Percentiles rank a stretch among this genome's conserved stretches.
Evolutionary conservation across 2,888 invertebrate genomes (phyloP).

Genomic region (Drosophila kanekoi): DNA sequence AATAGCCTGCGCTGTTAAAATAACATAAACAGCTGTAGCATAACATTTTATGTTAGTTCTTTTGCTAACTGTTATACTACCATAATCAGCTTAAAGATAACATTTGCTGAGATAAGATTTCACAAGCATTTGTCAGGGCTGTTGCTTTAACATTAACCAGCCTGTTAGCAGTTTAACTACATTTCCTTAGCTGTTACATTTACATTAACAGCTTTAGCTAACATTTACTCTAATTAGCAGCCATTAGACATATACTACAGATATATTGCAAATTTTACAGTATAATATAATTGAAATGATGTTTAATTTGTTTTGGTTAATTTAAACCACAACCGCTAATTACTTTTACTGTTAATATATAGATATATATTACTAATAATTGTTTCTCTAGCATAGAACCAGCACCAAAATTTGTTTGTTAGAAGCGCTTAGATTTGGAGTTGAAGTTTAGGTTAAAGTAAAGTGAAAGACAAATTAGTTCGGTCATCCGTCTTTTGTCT

Average conservation of each 20-base stretch:
- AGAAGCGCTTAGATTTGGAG: slow-evolving; percentile 68
- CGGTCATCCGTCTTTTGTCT: slow-evolving; percentile 4
- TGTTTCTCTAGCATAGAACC: slow-evolving; percentile 59
- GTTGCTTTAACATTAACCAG: neutral
- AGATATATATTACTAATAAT: slow-evolving; percentile 9
- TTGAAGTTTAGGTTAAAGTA: slow-evolving; percentile 34
- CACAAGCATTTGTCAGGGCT: neutral
- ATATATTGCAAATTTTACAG: slow-evolving; percentile 39
- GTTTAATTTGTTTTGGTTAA: slow-evolving; percentile 40
- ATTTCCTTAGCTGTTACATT: slow-evolving; percentile 2
- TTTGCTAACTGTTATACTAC: neutral
- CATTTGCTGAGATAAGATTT: neutral
- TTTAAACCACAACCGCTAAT: slow-evolving; percentile 68
- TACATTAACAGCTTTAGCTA: slow-evolving; percentile 1
- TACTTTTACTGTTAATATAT: slow-evolving; percentile 12
- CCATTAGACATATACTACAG: slow-evolving; percentile 41
- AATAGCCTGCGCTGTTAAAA: neutral
- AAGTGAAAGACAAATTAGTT: slow-evolving; percentile 19
- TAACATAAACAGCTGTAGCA: neutral
- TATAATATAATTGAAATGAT: slow-evolving; percentile 43
- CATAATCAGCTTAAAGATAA: neutral
- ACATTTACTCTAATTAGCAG: slow-evolving; percentile 17
- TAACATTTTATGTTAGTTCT: neutral
- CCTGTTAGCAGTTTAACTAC: neutral
- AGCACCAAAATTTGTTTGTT: slow-evolving; percentile 67